Evolutionary conservation across 2,888 invertebrate genomes (phyloP), one percentile per base, ranked within the genome.

Genomic region (Caenorhabditis afra): DNA sequence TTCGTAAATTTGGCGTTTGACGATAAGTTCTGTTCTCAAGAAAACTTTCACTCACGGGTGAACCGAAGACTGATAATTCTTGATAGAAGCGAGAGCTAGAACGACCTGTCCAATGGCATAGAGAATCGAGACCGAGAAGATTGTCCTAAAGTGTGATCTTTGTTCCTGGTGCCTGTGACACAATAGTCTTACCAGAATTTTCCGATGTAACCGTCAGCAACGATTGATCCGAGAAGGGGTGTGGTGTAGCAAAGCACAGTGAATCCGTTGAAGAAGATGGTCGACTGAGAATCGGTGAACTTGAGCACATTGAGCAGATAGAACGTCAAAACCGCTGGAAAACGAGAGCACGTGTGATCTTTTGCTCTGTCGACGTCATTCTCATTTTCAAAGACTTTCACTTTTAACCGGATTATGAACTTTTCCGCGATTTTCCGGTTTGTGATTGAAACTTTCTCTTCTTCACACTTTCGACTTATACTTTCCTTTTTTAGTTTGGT

Each of bases 201-300:
- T 67, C 98, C 98, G 53, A 97, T 92, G 92, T 93, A 94, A 73
- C 96, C 95, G 91, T 99, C 98, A 0, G 98, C 96, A 52, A 98
- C 91, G 90, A 97, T 94, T 44, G 97, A 97, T 10, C 98, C 98
- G 41, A 96, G 89, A 1, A 96, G 86, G 0, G 96, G 96, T 83
- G 95, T 95, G 91, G 96, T 94, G 92, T 95, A 99, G 18, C 95
- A 95, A 86, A 96, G 92, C 94, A 95, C 95, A 1, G 94, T 94
- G 91, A 96, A 98, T 5, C 93, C 92, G 91, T 99, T 98, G 91
- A 95, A 99, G 79, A 96, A 93, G 68, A 96, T 93, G 0, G 95
- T 97, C 0, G 97, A 93, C 0, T 93, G 93, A 85, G 94, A 93
- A 86, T 94, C 94, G 22, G 91, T 91, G 91, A 94, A 96, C 0